These are phyloP conservation scores for Notamacropus eugenii DNA, from an alignment of 2,797 vertebrate species.

Conservation along the genomic window DNA sequence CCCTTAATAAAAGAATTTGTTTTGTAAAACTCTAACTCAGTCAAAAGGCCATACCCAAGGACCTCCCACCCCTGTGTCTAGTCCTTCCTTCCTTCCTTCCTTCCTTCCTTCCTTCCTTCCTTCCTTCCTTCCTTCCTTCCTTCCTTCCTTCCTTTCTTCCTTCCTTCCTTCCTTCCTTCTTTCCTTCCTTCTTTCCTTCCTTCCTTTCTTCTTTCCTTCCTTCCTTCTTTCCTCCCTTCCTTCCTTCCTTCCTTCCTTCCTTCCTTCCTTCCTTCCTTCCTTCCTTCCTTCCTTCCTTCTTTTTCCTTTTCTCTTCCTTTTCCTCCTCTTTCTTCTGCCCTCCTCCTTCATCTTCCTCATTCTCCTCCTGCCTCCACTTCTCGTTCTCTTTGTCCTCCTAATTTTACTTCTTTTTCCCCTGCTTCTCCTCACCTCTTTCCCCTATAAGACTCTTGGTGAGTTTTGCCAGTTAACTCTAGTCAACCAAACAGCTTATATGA, in stretches of 20 bases:
- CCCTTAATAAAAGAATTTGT: too few species aligned
- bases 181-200: neutral
- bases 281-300: neutral
- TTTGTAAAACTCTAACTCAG: too few species aligned
- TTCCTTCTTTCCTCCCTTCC: too few species aligned
- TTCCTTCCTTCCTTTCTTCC: neutral
- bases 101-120: neutral
- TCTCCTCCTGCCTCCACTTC: neutral
- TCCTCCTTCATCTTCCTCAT: neutral
- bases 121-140: neutral
- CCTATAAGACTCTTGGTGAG: neutral
- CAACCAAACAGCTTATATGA: neutral
- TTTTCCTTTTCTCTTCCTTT: neutral
- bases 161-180: neutral
- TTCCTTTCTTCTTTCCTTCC: neutral
- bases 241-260: neutral
- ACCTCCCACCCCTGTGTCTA: too few species aligned
- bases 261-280: neutral
- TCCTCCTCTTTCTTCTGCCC: too few species aligned
- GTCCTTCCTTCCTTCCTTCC: neutral
- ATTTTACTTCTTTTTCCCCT: too few species aligned
- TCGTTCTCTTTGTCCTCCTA: neutral
- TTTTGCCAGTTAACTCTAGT: neutral
- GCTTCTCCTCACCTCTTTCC: too few species aligned
- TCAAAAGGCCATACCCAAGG: too few species aligned